Evolutionary conservation across 2,113 vertebrate genomes (phyloP).

Genomic region (Oncorhynchus kisutch): DNA sequence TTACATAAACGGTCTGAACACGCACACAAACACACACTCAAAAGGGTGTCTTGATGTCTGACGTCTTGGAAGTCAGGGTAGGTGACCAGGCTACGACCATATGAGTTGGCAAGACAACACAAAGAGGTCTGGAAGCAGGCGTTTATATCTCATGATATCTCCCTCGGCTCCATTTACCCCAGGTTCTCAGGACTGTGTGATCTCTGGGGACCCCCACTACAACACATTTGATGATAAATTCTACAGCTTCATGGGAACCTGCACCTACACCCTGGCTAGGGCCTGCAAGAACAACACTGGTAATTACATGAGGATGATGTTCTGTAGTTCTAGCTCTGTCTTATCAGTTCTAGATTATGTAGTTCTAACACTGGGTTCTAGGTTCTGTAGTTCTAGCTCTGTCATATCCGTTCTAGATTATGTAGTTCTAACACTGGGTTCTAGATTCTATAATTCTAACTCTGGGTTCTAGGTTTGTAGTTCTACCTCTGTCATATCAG

Average conservation of each 20-base stretch:
- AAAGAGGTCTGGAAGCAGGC: neutral
- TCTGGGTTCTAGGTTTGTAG: too few species aligned
- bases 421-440: neutral
- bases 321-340: neutral
- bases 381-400: neutral
- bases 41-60: neutral
- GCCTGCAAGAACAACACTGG: constrained; percentile 71
- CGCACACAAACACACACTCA: too few species aligned
- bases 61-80: neutral
- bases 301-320: constrained; percentile 18
- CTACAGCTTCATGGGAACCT: constrained; percentile 86
- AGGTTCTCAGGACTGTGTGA: constrained; percentile 75
- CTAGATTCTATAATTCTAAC: neutral
- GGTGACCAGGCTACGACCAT: neutral
- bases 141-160: too few species aligned
- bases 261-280: constrained; percentile 78
- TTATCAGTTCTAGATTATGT: neutral
- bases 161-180: neutral
- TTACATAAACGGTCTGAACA: too few species aligned
- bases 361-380: too few species aligned
- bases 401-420: too few species aligned
- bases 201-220: constrained; percentile 86
- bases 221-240: constrained; percentile 79
- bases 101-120: too few species aligned
- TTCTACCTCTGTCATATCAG: too few species aligned